A percentile compares a stretch with the other conserved stretches of the same genome.
phyloP scores from a whole-genome alignment of 1,140 invertebrate genomes.

The Arctopsyche grandis region DNA sequence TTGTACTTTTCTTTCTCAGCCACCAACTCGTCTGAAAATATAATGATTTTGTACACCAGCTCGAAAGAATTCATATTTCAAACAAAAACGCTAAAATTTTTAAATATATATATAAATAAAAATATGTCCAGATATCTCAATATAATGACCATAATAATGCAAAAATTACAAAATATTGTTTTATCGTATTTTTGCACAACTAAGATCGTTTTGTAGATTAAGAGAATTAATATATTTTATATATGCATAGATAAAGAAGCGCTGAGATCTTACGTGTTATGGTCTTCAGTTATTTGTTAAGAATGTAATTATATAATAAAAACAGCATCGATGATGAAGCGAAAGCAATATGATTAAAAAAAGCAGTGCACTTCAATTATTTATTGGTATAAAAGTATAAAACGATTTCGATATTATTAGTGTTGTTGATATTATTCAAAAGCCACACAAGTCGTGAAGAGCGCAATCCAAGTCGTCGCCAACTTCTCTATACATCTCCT shows the following conservation, averaged over 20 bases:
- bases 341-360: constrained; percentile 34
- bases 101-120: background rate
- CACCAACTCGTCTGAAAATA: constrained; percentile 94
- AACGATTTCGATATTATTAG: background rate
- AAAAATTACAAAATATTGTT: no score
- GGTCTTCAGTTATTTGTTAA: constrained; percentile 39
- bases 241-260: constrained; percentile 38
- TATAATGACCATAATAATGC: background rate
- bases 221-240: constrained; percentile 7
- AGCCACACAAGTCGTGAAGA: constrained; percentile 83
- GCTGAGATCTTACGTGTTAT: constrained; percentile 51
- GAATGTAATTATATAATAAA: constrained; percentile 16
- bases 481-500: constrained; percentile 97
- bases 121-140: constrained; percentile 21
- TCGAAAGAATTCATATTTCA: background rate
- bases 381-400: constrained; percentile 46
- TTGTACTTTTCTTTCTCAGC: constrained; percentile 99
- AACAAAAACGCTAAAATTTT: background rate
- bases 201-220: no score
- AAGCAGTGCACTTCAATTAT: constrained; percentile 39
- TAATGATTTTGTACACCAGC: background rate
- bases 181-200: no score
- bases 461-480: constrained; percentile 97
- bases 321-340: constrained; percentile 1
- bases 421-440: constrained; percentile 30